phyloP scores from a whole-genome alignment of 2,113 vertebrate species.

The Tretioscincus oriximinensis region DNA sequence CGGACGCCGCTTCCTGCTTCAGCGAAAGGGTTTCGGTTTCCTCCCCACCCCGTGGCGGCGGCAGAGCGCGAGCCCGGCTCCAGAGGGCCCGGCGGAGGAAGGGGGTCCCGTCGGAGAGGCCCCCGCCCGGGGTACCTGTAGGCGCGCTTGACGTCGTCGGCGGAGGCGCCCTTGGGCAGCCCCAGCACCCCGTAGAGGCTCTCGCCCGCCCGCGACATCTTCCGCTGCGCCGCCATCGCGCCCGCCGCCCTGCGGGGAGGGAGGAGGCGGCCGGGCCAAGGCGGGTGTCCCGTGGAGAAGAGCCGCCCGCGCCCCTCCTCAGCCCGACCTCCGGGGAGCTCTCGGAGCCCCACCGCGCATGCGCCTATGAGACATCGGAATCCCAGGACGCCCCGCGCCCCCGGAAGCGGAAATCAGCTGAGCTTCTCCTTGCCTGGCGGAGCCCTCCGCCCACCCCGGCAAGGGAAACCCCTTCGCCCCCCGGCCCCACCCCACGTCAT shows the following conservation, averaged over 20 bases:
- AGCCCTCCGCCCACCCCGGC: too few relatives aligned
- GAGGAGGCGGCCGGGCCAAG: not conserved
- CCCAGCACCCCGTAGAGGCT: conserved; percentile 86
- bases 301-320: not conserved
- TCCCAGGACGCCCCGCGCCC: not conserved
- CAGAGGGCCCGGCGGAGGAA: too few relatives aligned
- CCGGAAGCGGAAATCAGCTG: not conserved
- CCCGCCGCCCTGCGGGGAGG: not conserved
- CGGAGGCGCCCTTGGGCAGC: conserved; percentile 84
- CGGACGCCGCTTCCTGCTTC: too few relatives aligned
- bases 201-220: conserved; percentile 84
- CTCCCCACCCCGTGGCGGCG: too few relatives aligned
- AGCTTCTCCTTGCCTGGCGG: too few relatives aligned
- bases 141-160: conserved; percentile 88
- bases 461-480: too few relatives aligned
- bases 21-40: too few relatives aligned
- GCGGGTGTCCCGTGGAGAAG: not conserved
- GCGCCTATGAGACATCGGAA: too few relatives aligned
- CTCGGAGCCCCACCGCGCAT: not conserved
- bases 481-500: too few relatives aligned
- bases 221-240: conserved; percentile 81
- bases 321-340: not conserved
- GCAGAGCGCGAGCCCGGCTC: too few relatives aligned
- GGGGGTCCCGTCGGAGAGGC: too few relatives aligned
- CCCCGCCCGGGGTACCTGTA: conserved; percentile 82